Conservation (phyloP, 2,113 vertebrate species). For the Noturus placidus region DNA sequence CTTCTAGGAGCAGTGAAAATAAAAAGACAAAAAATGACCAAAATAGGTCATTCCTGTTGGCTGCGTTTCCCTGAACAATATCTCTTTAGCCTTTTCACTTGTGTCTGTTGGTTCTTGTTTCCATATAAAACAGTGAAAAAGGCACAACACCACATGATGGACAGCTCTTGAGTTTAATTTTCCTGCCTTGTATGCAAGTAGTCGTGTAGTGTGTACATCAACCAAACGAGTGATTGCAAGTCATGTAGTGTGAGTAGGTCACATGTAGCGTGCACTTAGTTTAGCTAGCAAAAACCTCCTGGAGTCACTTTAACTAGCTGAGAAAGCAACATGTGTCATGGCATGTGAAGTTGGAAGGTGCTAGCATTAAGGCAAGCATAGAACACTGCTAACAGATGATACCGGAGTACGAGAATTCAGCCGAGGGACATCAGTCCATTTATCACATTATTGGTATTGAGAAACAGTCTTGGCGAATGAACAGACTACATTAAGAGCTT, state of each 20-base stretch:
- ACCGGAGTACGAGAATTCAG: neutral
- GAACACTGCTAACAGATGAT: neutral
- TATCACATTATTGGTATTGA: neutral
- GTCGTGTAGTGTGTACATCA: neutral
- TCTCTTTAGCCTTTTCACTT: neutral
- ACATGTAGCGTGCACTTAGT: neutral
- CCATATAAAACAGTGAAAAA: neutral
- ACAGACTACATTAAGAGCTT: constrained; percentile 2
- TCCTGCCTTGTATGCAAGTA: neutral
- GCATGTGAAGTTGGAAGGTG: neutral
- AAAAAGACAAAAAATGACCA: too few relatives aligned
- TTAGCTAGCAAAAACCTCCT: neutral
- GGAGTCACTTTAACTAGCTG: neutral
- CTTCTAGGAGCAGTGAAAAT: neutral
- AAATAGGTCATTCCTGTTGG: neutral
- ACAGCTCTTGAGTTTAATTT: neutral
- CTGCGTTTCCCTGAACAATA: neutral
- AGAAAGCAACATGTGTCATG: neutral
- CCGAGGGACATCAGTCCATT: neutral
- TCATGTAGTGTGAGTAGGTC: neutral
- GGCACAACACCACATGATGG: neutral
- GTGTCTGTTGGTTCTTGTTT: neutral
- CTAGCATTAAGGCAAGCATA: neutral
- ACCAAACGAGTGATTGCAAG: too few relatives aligned
- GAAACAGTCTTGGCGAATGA: neutral